These are phyloP conservation scores for Halichoeres trimaculatus DNA, from an alignment of 2,113 vertebrate genomes.

Conservation along the genomic window DNA sequence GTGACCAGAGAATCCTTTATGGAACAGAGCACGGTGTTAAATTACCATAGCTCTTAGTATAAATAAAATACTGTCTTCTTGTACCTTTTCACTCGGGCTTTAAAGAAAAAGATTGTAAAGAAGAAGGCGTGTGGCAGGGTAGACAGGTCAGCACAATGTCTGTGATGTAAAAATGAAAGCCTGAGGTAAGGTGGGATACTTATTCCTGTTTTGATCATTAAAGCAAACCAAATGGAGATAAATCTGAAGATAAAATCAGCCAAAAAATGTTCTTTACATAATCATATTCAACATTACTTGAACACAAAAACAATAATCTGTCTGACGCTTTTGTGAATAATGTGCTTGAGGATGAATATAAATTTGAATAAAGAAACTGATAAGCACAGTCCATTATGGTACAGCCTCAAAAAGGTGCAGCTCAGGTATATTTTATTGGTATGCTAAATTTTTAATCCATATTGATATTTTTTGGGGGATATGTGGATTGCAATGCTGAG, in stretches of 20 bases:
- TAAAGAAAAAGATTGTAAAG: constrained; percentile 35
- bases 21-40: constrained; percentile 23
- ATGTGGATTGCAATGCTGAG: constrained; percentile 27
- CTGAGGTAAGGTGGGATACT: constrained; percentile 26
- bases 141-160: constrained; percentile 51
- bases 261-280: constrained; percentile 7
- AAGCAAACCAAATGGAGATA: constrained; percentile 6
- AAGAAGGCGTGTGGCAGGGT: not conserved
- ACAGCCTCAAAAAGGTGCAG: not conserved
- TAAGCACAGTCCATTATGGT: not conserved
- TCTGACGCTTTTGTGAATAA: constrained; percentile 6
- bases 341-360: constrained; percentile 3
- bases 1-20: constrained; percentile 24
- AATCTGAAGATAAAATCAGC: constrained; percentile 11
- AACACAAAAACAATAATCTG: not conserved
- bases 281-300: constrained; percentile 22
- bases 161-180: constrained; percentile 34
- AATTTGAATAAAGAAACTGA: not conserved
- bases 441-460: constrained; percentile 12
- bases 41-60: constrained; percentile 40
- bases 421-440: not conserved
- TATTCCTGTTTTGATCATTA: constrained; percentile 45
- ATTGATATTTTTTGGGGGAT: constrained; percentile 29
- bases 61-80: constrained; percentile 47
- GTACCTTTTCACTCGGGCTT: constrained; percentile 29